Evolutionary conservation across 2,888 invertebrate genomes (phyloP).

Genomic region (Troglohyphantes excavatus): DNA sequence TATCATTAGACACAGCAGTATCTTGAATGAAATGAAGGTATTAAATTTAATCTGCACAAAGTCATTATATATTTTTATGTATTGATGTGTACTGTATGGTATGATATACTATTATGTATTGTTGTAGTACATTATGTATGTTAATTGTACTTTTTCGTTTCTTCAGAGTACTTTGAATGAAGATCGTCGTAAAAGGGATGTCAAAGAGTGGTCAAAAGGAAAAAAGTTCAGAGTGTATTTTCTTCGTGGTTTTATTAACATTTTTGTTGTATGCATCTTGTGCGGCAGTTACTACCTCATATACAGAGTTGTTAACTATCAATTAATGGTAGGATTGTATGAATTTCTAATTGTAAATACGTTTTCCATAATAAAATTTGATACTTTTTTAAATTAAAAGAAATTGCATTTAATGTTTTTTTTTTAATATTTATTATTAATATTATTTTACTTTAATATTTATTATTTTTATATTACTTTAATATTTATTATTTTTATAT

Average conservation of each 20-base stretch:
- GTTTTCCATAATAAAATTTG: too few species aligned
- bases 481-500: too few species aligned
- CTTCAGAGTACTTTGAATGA: constrained; percentile 62
- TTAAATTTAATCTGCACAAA: background rate
- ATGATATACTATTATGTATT: background rate
- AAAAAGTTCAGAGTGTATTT: constrained; percentile 49
- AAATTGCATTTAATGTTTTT: too few species aligned
- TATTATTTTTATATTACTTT: too few species aligned
- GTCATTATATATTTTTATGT: background rate
- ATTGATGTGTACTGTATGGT: background rate
- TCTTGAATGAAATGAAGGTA: constrained; percentile 86
- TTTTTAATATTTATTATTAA: too few species aligned
- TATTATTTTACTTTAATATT: too few species aligned
- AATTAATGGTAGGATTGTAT: constrained; percentile 43
- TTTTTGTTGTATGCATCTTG: constrained; percentile 34
- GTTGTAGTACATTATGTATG: background rate
- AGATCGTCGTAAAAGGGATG: constrained; percentile 53
- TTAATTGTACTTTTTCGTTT: background rate
- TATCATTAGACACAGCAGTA: constrained; percentile 89
- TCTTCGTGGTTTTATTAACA: constrained; percentile 38
- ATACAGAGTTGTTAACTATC: constrained; percentile 59
- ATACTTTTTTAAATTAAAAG: too few species aligned
- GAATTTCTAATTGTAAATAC: background rate
- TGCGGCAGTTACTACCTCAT: constrained; percentile 62
- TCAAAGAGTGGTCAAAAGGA: constrained; percentile 49